Percentiles rank a stretch among this genome's conserved stretches.
Evolutionary conservation across 2,888 invertebrate genomes (phyloP).

Genomic region (Athrips mouffetella): DNA sequence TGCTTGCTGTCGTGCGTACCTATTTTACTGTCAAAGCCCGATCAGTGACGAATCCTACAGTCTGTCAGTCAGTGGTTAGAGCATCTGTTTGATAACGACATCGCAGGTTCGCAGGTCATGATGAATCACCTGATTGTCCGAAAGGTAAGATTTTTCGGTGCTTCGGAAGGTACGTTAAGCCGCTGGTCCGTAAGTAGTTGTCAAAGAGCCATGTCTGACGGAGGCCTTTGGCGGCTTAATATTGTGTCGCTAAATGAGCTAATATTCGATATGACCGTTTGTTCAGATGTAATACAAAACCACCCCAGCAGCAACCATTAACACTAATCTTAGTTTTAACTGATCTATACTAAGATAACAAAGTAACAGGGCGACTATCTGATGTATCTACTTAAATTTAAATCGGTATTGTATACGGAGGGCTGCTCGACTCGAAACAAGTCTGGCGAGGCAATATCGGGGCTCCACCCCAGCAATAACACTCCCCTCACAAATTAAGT

Average conservation of each 20-base stretch:
- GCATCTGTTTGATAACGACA: too few species aligned
- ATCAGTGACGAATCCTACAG: too few species aligned
- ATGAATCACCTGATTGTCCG: too few species aligned
- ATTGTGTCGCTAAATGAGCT: neutral
- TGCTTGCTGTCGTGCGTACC: too few species aligned
- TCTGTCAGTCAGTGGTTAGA: too few species aligned
- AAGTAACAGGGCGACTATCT: constrained; percentile 58
- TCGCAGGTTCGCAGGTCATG: too few species aligned
- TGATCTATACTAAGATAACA: constrained; percentile 35
- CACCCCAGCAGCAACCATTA: constrained; percentile 8
- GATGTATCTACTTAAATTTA: constrained; percentile 68
- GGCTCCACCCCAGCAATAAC: constrained; percentile 64
- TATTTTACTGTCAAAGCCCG: too few species aligned
- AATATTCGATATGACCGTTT: constrained; percentile 7
- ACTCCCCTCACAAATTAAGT: constrained; percentile 77
- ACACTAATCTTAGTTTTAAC: constrained; percentile 16
- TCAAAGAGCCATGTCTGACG: too few species aligned
- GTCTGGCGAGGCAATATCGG: constrained; percentile 56
- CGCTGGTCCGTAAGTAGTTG: too few species aligned
- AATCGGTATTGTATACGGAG: constrained; percentile 62
- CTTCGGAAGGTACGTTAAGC: too few species aligned
- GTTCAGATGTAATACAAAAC: constrained; percentile 21
- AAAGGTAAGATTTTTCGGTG: too few species aligned
- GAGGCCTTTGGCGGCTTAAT: too few species aligned
- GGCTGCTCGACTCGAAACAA: constrained; percentile 63